These are phyloP conservation scores for Aegotheles bennettii DNA, from an alignment of 2,113 vertebrate genomes.

Conservation along the genomic window DNA sequence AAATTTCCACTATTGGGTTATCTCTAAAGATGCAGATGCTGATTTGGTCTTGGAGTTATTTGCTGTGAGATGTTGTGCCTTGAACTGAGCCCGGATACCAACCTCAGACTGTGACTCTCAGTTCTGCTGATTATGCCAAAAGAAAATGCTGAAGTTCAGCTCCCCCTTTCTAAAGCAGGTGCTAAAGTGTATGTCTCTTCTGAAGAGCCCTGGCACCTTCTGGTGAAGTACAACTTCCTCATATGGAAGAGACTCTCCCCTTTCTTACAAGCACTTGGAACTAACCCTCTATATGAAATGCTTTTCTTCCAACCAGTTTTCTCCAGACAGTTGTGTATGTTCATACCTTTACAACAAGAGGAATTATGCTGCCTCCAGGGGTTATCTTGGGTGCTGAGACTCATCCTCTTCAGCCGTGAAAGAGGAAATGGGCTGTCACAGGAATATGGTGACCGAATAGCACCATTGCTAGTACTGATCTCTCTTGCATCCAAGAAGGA, in stretches of 20 bases:
- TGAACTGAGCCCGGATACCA: accelerated
- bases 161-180: neutral
- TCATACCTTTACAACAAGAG: neutral
- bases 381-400: neutral
- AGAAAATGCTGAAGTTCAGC: neutral
- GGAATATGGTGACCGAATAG: neutral
- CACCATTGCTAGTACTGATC: neutral
- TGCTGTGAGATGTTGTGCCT: neutral
- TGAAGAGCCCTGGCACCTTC: neutral
- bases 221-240: neutral
- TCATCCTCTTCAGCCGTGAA: too few relatives aligned
- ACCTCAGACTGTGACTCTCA: neutral
- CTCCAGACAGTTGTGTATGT: neutral
- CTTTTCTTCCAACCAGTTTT: neutral
- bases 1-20: neutral
- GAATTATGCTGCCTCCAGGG: neutral
- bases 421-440: neutral
- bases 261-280: neutral
- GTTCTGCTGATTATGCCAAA: neutral
- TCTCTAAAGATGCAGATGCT: neutral
- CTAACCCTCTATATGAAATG: neutral
- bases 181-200: neutral
- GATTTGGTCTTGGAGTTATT: neutral
- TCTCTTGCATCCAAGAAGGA: neutral
- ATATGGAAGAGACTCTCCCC: neutral